These are phyloP conservation scores for Ormyrus thymus DNA, from an alignment of 2,888 invertebrate genomes.

Conservation along the genomic window DNA sequence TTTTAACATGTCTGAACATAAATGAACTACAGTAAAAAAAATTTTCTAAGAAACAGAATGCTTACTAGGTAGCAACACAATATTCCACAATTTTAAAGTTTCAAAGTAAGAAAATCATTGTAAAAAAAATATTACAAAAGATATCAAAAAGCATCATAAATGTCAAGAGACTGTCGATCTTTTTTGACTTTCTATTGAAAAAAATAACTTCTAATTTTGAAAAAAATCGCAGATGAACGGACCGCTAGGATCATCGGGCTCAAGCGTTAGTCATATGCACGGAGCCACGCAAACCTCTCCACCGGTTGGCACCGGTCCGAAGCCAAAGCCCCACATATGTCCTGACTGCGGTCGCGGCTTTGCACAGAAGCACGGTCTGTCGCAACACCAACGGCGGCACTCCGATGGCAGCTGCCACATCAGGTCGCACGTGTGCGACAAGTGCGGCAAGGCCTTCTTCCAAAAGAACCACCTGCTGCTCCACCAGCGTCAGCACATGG, in stretches of 20 bases:
- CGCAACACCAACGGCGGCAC: conserved; percentile 87
- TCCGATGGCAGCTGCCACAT: conserved; percentile 88
- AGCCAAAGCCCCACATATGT: conserved; percentile 87
- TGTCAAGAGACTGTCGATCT: too few relatives aligned
- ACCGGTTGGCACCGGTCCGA: conserved; percentile 70
- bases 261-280: conserved; percentile 72
- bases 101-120: too few relatives aligned
- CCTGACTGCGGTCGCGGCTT: conserved; percentile 88
- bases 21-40: not conserved
- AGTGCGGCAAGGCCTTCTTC: conserved; percentile 90
- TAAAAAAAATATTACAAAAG: too few relatives aligned
- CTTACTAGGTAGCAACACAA: too few relatives aligned
- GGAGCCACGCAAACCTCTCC: conserved; percentile 74
- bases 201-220: conserved; percentile 29
- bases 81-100: too few relatives aligned
- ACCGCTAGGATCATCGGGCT: conserved; percentile 67
- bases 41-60: conserved; percentile 6
- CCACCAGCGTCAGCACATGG: conserved; percentile 88
- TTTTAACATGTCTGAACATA: too few relatives aligned
- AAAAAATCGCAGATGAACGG: conserved; percentile 70
- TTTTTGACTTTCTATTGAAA: too few relatives aligned
- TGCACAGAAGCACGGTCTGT: conserved; percentile 87
- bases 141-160: too few relatives aligned
- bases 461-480: conserved; percentile 89
- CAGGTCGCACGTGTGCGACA: conserved; percentile 86